phyloP scores from a whole-genome alignment of 2,113 vertebrate genomes.

The Merops nubicus region DNA sequence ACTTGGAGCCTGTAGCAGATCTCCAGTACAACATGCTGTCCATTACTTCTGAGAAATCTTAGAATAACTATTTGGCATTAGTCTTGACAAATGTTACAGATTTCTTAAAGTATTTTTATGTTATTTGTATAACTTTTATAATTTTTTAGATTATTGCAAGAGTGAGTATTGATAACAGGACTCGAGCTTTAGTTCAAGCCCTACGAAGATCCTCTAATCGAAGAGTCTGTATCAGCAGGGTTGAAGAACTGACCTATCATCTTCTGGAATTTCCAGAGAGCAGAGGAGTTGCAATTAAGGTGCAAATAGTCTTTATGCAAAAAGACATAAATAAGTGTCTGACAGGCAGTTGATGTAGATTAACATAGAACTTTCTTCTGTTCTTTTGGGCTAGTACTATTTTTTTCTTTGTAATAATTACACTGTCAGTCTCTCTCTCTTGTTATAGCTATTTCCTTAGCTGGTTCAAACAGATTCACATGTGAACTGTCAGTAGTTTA shows the following conservation, averaged over 20 bases:
- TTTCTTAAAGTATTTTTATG: background rate
- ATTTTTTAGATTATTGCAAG: constrained; percentile 90
- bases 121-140: background rate
- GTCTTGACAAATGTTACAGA: background rate
- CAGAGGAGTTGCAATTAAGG: constrained; percentile 91
- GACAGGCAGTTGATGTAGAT: background rate
- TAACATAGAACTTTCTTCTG: background rate
- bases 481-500: background rate
- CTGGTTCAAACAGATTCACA: background rate
- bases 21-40: background rate
- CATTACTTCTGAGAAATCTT: constrained; percentile 24
- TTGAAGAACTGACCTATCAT: constrained; percentile 94
- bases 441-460: background rate
- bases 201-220: constrained; percentile 87
- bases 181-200: constrained; percentile 90
- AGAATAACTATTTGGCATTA: background rate
- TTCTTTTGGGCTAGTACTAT: background rate
- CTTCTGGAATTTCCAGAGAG: constrained; percentile 96
- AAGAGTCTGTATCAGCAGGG: constrained; percentile 88
- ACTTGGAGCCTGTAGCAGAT: background rate
- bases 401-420: background rate
- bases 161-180: constrained; percentile 95
- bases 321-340: background rate
- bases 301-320: constrained; percentile 32
- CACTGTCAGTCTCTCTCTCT: background rate